A percentile compares a stretch with the other conserved stretches of the same genome.
phyloP scores from a whole-genome alignment of 2,888 invertebrate genomes.

The Uropetala carovei region DNA sequence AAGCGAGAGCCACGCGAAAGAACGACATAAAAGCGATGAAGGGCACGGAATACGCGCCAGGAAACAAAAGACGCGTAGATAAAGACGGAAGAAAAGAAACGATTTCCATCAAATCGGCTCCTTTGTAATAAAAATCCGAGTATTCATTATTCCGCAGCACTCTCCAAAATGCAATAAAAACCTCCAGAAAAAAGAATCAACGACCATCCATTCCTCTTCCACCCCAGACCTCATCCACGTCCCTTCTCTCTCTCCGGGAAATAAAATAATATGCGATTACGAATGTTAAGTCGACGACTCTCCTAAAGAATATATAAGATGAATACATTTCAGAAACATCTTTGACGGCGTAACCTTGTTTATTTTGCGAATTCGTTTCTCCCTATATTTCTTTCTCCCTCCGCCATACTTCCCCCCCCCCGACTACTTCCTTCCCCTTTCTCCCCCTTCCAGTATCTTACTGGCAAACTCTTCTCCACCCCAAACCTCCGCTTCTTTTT shows the following conservation, averaged over 20 bases:
- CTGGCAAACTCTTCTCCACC: not conserved
- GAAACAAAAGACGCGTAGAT: not conserved
- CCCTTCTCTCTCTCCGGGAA: not conserved
- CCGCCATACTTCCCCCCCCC: not conserved
- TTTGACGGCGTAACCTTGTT: constrained; percentile 24
- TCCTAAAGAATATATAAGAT: constrained; percentile 19
- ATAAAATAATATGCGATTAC: constrained; percentile 44
- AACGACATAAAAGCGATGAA: not conserved
- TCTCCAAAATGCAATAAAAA: constrained; percentile 15
- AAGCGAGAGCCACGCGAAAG: not conserved
- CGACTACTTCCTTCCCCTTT: not conserved
- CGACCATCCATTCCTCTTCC: no score
- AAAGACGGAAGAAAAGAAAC: not conserved
- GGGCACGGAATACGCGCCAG: not conserved
- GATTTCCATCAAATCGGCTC: not conserved
- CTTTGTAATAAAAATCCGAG: not conserved
- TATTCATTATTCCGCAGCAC: not conserved
- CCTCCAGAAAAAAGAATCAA: not conserved
- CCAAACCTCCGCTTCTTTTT: not conserved
- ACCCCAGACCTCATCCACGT: not conserved
- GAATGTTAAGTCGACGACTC: constrained; percentile 37
- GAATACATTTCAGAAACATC: constrained; percentile 50
- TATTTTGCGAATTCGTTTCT: not conserved
- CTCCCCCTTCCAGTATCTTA: not conserved
- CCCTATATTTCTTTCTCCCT: no score